phyloP scores from a whole-genome alignment of 2,113 vertebrate species.

The Gobio gobio region DNA sequence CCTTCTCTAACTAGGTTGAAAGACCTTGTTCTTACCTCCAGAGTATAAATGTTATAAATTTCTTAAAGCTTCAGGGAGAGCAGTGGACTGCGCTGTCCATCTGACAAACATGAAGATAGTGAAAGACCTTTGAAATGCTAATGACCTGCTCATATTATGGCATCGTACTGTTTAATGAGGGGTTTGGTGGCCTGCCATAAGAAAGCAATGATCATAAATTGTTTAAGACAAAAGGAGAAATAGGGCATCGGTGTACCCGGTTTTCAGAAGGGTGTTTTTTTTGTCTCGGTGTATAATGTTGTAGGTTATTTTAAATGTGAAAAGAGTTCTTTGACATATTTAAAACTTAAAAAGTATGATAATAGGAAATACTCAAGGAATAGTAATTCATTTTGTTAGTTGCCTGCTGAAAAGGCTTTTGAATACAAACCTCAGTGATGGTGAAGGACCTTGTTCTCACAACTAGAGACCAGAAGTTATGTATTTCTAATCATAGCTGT shows the following conservation, averaged over 20 bases:
- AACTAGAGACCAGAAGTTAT: conserved; percentile 27
- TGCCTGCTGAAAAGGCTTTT: not conserved
- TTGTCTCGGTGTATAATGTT: not conserved
- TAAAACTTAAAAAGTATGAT: not conserved
- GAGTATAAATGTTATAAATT: conserved; percentile 75
- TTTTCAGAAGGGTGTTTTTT: conserved; percentile 30
- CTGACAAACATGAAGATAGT: conserved; percentile 66
- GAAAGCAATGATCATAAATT: conserved; percentile 65
- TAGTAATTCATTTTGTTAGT: not conserved
- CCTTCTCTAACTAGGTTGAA: conserved; percentile 73
- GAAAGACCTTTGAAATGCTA: conserved; percentile 67
- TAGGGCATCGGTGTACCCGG: conserved; percentile 64
- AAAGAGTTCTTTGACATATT: not conserved
- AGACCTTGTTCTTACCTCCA: conserved; percentile 71
- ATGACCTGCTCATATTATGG: conserved; percentile 63
- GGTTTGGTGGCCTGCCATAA: conserved; percentile 80
- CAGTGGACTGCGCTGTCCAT: conserved; percentile 68
- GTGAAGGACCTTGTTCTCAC: not conserved
- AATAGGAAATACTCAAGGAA: not conserved
- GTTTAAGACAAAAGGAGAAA: conserved; percentile 64
- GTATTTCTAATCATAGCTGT: conserved; percentile 24
- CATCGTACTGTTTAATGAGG: conserved; percentile 72
- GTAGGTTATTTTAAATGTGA: not conserved
- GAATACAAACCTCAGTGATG: not conserved
- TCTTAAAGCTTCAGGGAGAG: conserved; percentile 68